Evolutionary conservation across 2,797 vertebrate genomes (phyloP).

Genomic region (Xenops minutus): DNA sequence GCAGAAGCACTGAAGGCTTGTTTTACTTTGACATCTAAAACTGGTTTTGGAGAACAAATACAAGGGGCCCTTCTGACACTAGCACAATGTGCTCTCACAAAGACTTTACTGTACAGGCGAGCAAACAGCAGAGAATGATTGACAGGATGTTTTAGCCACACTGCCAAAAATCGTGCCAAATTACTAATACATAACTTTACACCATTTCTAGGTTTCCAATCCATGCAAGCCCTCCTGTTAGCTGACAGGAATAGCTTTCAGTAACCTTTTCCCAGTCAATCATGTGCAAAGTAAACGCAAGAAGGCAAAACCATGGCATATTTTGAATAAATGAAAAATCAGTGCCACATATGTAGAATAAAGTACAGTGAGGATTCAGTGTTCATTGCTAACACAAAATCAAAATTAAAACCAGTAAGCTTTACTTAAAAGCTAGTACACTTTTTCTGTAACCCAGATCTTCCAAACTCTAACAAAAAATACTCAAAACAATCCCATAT

Average conservation of each 20-base stretch:
- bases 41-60: not conserved
- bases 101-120: not conserved
- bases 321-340: not conserved
- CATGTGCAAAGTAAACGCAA: not conserved
- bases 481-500: not conserved
- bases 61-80: not conserved
- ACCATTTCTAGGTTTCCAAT: not conserved
- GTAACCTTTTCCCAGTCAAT: not conserved
- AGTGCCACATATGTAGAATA: not conserved
- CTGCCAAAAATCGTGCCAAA: not conserved
- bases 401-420: not conserved
- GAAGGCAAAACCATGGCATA: not conserved
- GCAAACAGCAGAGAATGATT: not conserved
- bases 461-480: not conserved
- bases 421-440: not conserved
- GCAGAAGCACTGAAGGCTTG: not conserved
- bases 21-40: not conserved
- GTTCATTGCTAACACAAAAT: not conserved
- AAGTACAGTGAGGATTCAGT: not conserved
- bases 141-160: not conserved
- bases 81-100: not conserved
- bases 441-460: not conserved
- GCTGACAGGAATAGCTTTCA: not conserved
- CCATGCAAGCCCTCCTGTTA: not conserved
- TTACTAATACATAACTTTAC: not conserved